Percentiles rank a stretch among this genome's conserved stretches.
phyloP scores from a whole-genome alignment of 2,797 vertebrate genomes.

The Poliocrania exsul region DNA sequence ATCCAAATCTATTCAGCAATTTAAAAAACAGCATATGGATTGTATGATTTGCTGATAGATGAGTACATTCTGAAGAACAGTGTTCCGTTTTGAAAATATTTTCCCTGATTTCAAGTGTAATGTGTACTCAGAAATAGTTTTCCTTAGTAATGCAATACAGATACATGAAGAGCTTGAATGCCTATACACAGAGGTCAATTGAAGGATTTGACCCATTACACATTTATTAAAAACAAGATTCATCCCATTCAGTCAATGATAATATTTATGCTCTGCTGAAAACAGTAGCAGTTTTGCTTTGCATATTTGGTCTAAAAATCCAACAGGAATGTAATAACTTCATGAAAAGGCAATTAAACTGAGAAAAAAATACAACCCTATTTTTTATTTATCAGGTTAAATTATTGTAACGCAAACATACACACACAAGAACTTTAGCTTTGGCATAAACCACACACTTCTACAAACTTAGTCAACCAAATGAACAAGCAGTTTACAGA shows the following conservation, averaged over 20 bases:
- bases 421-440: neutral
- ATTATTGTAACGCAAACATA: neutral
- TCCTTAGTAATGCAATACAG: neutral
- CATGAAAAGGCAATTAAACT: neutral
- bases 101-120: neutral
- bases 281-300: neutral
- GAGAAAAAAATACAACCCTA: neutral
- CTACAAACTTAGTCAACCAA: neutral
- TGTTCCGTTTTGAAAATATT: neutral
- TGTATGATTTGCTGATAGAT: neutral
- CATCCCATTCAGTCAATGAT: neutral
- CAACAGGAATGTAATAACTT: neutral
- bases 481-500: neutral
- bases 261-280: neutral
- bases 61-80: neutral
- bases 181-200: neutral
- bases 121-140: neutral
- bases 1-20: neutral
- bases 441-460: neutral
- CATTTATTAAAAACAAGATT: neutral
- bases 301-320: neutral
- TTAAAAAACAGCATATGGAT: neutral
- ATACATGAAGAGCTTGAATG: neutral
- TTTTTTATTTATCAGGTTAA: neutral
- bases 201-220: neutral